Evolutionary conservation across 2,888 invertebrate genomes (phyloP), one percentile per base, ranked within the genome.

Genomic region (Plagodis pulveraria): DNA sequence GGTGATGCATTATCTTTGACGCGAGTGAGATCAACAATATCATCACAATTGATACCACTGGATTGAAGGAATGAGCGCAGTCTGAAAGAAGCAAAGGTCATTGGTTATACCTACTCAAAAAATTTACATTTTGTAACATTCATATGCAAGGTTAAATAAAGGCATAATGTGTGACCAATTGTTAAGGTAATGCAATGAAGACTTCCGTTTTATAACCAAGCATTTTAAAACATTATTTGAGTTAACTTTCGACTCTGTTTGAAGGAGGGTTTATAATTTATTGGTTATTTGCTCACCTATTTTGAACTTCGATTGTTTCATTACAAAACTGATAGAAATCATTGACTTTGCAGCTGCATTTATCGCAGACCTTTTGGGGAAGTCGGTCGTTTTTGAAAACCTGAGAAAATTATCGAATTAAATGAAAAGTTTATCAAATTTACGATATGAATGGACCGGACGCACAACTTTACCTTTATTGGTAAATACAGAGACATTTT

Each of bases 401-500:
- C 96, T 96, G 88, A 73, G 66, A 77, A 79, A 77, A 72, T 6
- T 2, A 51, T 22, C 2, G 55, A 36, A 9, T 11, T n/a, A 5
- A 46, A 57, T 58, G 49, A 51, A 60, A 35, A 48, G 43, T 42
- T 49, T 57, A 48, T 58, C 46, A 54, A 50, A 65, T 51, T 56
- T 62, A 63, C 45, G 50, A 52, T 52, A 43, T 40, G 47, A 42
- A 55, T 47, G 5, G 34, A 32, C 44, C 10, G 32, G 38, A 51
- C 47, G 11, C 47, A 46, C 6, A 35, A 47, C 58, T 60, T 62
- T 94, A 96, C 96, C 95, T 95, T 95, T 81, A 96, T 94, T 83
- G 96, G 96, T 81, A 96, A 93, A 84, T 95, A 96, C 71, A 95
- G 90, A 63, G 95, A 94, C 88, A 96, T 95, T 93, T 96, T 96